Evolutionary conservation across 2,113 vertebrate genomes (phyloP).

Genomic region (Lophotis ruficrista): DNA sequence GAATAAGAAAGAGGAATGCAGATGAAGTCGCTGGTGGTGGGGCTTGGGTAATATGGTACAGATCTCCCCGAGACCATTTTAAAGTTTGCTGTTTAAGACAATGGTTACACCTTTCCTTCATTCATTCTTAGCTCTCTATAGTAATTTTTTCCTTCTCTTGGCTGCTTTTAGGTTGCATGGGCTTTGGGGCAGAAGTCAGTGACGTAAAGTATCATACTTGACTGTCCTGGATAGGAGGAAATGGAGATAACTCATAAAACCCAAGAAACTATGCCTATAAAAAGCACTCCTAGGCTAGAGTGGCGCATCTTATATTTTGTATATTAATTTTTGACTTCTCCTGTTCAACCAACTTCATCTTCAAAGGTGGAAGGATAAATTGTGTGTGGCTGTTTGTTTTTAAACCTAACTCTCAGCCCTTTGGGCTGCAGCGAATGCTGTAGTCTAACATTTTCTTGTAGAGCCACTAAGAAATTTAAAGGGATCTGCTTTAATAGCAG

Average conservation of each 20-base stretch:
- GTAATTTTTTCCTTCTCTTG: background rate
- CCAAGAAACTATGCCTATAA: background rate
- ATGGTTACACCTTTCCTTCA: background rate
- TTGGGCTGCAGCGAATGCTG: background rate
- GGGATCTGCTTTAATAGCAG: background rate
- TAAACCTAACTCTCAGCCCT: background rate
- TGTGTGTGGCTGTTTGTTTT: background rate
- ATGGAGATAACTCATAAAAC: background rate
- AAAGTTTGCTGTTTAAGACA: background rate
- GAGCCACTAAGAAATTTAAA: background rate
- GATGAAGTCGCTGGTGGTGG: background rate
- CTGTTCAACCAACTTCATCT: background rate
- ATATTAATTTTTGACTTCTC: background rate
- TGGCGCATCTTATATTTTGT: accelerated
- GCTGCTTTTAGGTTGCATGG: background rate
- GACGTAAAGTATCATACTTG: background rate
- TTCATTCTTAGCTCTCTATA: background rate
- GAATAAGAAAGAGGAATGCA: background rate
- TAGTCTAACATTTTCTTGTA: background rate
- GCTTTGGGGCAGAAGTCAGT: background rate
- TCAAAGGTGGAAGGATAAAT: background rate
- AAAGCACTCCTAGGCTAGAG: too few relatives aligned
- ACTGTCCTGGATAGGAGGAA: background rate
- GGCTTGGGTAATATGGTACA: background rate
- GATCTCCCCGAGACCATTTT: background rate